Conservation (phyloP, 2,113 vertebrate species). For the Gavialis gangeticus region DNA sequence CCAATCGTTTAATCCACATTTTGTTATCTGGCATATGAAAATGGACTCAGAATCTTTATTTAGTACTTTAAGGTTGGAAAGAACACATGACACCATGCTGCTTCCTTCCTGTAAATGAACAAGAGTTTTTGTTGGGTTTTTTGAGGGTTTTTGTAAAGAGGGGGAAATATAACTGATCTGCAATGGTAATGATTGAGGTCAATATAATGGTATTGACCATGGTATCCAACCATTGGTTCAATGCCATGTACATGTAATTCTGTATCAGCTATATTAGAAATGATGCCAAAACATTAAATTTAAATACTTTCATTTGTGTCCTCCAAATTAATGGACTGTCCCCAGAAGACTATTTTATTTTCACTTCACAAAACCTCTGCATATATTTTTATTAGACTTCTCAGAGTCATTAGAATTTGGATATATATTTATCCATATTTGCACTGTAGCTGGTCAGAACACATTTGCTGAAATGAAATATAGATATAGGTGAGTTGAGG, state of each 20-base stretch:
- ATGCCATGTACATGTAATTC: conserved; percentile 14
- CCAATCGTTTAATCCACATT: neutral
- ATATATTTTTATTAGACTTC: neutral
- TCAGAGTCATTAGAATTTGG: neutral
- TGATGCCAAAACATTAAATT: neutral
- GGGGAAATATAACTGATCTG: neutral
- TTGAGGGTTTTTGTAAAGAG: neutral
- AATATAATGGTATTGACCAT: conserved; percentile 21
- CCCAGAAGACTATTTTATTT: neutral
- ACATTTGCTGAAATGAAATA: too few species aligned
- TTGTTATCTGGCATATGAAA: neutral
- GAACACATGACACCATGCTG: neutral
- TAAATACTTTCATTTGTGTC: neutral
- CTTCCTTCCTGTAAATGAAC: conserved; percentile 9
- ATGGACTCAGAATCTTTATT: neutral
- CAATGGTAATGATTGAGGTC: conserved; percentile 11
- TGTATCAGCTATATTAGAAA: neutral
- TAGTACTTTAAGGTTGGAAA: neutral
- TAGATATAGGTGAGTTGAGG: too few species aligned
- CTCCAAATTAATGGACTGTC: conserved; percentile 5
- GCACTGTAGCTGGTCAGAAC: too few species aligned
- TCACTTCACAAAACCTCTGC: neutral
- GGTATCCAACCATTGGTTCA: neutral
- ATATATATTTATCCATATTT: too few species aligned
- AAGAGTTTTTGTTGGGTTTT: neutral